Base-by-base conservation (phyloP, 1,140 invertebrate species). In the Caenorhabditis latens region DNA sequence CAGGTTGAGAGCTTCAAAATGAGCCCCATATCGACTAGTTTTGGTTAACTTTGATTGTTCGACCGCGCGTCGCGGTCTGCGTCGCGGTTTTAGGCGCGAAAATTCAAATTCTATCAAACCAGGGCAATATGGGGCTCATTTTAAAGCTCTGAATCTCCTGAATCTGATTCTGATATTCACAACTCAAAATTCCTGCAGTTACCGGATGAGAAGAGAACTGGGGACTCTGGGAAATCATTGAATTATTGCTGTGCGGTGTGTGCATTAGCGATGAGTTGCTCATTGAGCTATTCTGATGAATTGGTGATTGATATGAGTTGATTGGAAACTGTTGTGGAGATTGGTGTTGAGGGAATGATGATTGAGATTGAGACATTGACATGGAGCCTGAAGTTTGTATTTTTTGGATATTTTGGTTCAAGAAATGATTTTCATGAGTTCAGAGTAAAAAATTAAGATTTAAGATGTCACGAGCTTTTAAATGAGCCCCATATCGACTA, bases 161-260 rank as follows among this genome's bases (percentile, higher is more conserved):
- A 53, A 53, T 53, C 50, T 53, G 50, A 53, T 16, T 53, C 9
- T 9, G 16, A 13, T 53, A 53, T 4, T 9, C 1, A 0, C 9
- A 16, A 13, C 16, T 53, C 50, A 53, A 58, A 21, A 58, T 21
- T 58, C n/a, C 57, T 2, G 8, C 57, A n/a, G n/a, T 75, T 46
- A 75, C 67, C 67, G 67, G 14, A 46, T 75, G 67, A 43, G 67
- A 75, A 16, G 67, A n/a, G 46, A 75, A 75, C n/a, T 75, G 67
- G 1, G 67, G 67, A 75, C 67, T 75, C 19, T 46, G 67, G 5
- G 67, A 14, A n/a, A 75, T 9, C 67, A 75, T 75, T 46, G 67
- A 75, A n/a, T 24, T 75, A 48, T 75, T 75, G n/a, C 67, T 75
- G 43, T 19, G 67, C 19, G 67, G 67, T 6, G 67, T 75, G 40